These are phyloP conservation scores for Labeo catla DNA, from an alignment of 2,113 vertebrate species.

Conservation along the genomic window DNA sequence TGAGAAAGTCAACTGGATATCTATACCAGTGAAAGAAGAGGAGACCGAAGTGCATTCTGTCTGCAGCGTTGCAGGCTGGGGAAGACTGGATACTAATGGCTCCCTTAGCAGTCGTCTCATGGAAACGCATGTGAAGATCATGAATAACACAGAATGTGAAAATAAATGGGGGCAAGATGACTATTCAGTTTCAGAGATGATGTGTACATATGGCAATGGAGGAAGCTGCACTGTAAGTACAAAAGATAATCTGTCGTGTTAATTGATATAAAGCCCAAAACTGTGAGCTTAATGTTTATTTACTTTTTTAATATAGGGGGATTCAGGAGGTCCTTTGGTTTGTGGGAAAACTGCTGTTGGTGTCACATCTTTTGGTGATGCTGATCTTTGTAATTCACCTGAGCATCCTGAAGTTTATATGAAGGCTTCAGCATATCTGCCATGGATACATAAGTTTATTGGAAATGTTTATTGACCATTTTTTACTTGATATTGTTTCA, in stretches of 20 bases:
- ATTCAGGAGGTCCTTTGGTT: conserved; percentile 53
- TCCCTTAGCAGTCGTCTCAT: background rate
- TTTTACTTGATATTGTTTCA: too few species aligned
- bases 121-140: background rate
- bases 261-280: background rate
- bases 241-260: background rate
- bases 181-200: background rate
- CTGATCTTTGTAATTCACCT: background rate
- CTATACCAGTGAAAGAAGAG: background rate
- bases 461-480: background rate
- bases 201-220: conserved; percentile 18
- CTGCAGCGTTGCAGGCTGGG: conserved; percentile 30
- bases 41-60: background rate
- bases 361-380: conserved; percentile 40
- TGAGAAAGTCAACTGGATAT: background rate
- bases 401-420: conserved; percentile 39
- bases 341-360: conserved; percentile 48
- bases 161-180: background rate
- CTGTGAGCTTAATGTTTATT: background rate
- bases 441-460: conserved; percentile 22
- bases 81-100: background rate
- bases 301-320: conserved; percentile 30
- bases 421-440: conserved; percentile 18
- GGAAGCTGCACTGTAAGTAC: background rate
- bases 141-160: background rate